Base-by-base conservation (phyloP, 2,888 invertebrate species). In the Microctonus hyperodae region DNA sequence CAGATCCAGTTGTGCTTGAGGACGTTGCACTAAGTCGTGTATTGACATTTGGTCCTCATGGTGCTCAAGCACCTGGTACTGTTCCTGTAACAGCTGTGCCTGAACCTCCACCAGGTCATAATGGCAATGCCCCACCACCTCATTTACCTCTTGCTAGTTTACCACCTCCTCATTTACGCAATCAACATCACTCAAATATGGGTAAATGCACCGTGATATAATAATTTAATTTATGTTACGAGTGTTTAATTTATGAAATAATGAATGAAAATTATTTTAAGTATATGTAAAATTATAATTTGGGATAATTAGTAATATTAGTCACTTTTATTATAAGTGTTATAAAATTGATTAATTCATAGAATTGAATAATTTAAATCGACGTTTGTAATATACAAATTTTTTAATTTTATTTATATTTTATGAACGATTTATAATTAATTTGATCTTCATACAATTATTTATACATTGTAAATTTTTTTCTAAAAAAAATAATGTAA, bases 1-100 rank as follows among this genome's bases (percentile, higher is more conserved):
- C 91, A 0, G 98, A 98, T 85, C 98, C 98, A 0, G 95, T 99
- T 0, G 95, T 98, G 1, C 86, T 98, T 33, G 97, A 97, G 79
- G 96, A 96, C 80, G 90, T 94, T 1, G 90, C 87, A 13, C 80
- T 90, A 31, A 87, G 87, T 64, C 84, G 86, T 1, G 88, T 89
- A 58, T 79, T 89, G 65, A 85, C 85, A 10, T 87, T 86, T 68
- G 85, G 86, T 35, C 86, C 86, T 1, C 86, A 86, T 70, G 85
- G 85, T 50, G 77, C 78, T 20, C 83, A 82, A 72, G 76, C 78
- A 23, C 78, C 81, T n/a, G 78, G 80, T 22, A 76, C 79, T 31
- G 79, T 80, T 16, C 80, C 82, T 35, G 82, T 81, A 37, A 60
- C 79, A 28, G 74, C 80, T 20, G 76, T 78, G 48, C 77, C 79